Percentiles rank a stretch among this genome's conserved stretches.
Evolutionary conservation across 2,888 invertebrate species (phyloP).

Genomic region (Clunio marinus): DNA sequence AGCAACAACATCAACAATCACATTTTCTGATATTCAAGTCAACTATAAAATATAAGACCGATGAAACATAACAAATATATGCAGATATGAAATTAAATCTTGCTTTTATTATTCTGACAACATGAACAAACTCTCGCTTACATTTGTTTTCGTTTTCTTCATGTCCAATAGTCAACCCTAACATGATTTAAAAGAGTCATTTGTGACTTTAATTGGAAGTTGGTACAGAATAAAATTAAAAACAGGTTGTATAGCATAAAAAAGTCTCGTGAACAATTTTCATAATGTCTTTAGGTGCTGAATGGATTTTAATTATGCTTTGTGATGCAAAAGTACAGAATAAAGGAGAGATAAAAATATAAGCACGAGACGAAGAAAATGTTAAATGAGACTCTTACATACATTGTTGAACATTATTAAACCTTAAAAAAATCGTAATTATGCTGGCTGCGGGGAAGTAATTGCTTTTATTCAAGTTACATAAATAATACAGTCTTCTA

Average conservation of each 20-base stretch:
- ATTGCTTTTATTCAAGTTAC: background rate
- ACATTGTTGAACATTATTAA: no score
- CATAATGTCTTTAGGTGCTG: slow-evolving; percentile 5
- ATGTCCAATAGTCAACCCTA: background rate
- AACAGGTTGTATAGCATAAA: background rate
- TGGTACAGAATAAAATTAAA: background rate
- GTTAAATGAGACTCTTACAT: no score
- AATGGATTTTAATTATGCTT: slow-evolving; percentile 10
- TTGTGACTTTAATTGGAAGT: background rate
- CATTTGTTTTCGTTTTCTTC: background rate
- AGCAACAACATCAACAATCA: background rate
- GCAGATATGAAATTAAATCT: slow-evolving; percentile 5
- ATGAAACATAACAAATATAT: slow-evolving; percentile 3
- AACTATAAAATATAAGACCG: no score
- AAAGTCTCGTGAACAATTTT: background rate
- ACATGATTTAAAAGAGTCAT: background rate
- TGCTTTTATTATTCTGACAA: background rate
- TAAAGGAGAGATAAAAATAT: no score
- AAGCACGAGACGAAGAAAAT: no score
- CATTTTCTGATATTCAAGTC: no score
- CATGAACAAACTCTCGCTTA: background rate
- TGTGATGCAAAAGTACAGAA: no score
- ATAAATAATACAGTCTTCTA: background rate
- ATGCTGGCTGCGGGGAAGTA: no score
- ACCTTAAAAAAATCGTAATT: no score